These are phyloP conservation scores for Trissolcus brochymenae DNA, from an alignment of 2,888 invertebrate species.

Conservation along the genomic window DNA sequence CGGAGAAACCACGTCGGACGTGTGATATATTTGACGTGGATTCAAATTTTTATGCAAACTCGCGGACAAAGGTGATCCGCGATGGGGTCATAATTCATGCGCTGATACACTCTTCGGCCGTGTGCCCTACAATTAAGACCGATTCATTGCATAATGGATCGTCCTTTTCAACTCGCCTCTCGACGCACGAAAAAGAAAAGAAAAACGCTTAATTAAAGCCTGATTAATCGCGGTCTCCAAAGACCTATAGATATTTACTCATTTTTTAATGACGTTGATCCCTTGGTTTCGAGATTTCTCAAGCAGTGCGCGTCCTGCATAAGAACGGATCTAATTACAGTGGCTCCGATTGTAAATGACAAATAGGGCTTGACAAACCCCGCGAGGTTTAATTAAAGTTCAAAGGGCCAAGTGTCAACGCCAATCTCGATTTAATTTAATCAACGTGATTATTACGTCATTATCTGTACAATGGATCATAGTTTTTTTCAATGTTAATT, in stretches of 20 bases:
- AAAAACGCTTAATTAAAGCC: too few species aligned
- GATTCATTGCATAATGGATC: neutral
- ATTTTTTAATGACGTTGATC: constrained; percentile 1
- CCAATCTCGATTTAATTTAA: neutral
- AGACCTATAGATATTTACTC: neutral
- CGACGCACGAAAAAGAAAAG: too few species aligned
- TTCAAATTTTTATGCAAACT: neutral
- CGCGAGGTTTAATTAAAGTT: neutral
- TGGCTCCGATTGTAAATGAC: neutral
- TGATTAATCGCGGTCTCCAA: neutral
- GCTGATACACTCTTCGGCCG: neutral
- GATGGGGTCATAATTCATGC: constrained; percentile 3
- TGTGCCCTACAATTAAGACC: neutral
- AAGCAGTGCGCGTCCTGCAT: neutral
- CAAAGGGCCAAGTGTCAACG: constrained; percentile 1
- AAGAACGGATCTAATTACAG: neutral
- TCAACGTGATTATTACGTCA: too few species aligned
- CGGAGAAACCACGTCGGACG: neutral
- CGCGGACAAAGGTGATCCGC: neutral
- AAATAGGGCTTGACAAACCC: neutral
- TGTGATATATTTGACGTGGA: neutral
- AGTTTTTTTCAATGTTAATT: too few species aligned
- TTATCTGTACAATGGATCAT: too few species aligned
- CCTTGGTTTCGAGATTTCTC: neutral
- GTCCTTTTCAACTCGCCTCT: too few species aligned